These are phyloP conservation scores for Drosophila eugracilis DNA, from an alignment of 1,140 invertebrate genomes.

Conservation along the genomic window DNA sequence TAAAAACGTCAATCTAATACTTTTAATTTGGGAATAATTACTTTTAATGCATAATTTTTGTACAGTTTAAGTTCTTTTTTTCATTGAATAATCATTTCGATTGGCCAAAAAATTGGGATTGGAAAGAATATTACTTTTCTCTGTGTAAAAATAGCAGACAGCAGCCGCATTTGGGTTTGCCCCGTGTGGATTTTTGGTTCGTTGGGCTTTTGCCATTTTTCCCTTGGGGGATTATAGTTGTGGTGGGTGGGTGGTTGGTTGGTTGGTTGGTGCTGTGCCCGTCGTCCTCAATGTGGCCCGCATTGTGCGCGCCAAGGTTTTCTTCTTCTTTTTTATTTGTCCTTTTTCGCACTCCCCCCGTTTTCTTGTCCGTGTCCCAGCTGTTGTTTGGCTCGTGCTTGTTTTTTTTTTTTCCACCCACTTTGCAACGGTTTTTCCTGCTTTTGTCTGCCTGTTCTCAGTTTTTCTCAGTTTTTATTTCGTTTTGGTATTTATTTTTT, in stretches of 20 bases:
- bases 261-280: conserved; percentile 15
- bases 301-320: conserved; percentile 67
- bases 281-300: conserved; percentile 66
- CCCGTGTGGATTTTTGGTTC: conserved; percentile 65
- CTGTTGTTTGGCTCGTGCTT: conserved; percentile 67
- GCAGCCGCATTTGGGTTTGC: conserved; percentile 39
- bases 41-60: no score
- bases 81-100: not conserved
- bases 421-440: conserved; percentile 46
- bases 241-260: no score
- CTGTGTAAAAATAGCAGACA: conserved; percentile 50
- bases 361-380: conserved; percentile 34
- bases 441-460: conserved; percentile 58
- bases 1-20: no score
- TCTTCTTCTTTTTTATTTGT: conserved; percentile 30
- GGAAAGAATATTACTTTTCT: not conserved
- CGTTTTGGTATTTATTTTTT: conserved; percentile 57
- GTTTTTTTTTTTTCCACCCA: conserved; percentile 34
- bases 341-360: not conserved
- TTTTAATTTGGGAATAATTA: no score
- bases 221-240: not conserved
- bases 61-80: no score
- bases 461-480: conserved; percentile 41
- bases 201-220: conserved; percentile 45
- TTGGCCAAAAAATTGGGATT: not conserved